Percentiles rank a stretch among this genome's conserved stretches.
Conservation (phyloP, 2,797 vertebrate species). For the Lindbergichthys nudifrons region DNA sequence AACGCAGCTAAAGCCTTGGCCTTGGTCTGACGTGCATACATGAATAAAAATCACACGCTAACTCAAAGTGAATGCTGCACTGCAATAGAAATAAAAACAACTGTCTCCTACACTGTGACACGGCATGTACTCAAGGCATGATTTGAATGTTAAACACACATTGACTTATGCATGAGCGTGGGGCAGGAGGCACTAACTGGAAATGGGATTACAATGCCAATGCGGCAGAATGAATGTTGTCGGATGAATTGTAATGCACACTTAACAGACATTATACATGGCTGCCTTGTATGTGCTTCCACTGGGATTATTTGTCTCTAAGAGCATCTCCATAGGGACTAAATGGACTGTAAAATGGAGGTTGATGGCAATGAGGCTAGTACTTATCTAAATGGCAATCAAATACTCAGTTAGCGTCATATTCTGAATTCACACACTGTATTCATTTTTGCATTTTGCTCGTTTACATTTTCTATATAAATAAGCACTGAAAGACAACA, state of each 20-base stretch:
- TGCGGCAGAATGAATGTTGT: slow-evolving; percentile 58
- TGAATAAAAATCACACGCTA: slow-evolving; percentile 74
- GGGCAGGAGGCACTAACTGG: slow-evolving; percentile 72
- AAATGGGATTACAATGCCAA: slow-evolving; percentile 74
- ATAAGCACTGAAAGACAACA: slow-evolving; percentile 16
- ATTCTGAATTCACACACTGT: slow-evolving; percentile 17
- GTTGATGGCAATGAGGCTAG: slow-evolving; percentile 43
- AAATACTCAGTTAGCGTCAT: slow-evolving; percentile 18
- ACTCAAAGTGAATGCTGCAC: slow-evolving; percentile 62
- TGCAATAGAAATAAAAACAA: slow-evolving; percentile 76
- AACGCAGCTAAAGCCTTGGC: slow-evolving; percentile 63
- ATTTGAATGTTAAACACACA: slow-evolving; percentile 80
- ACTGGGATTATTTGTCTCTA: slow-evolving; percentile 63
- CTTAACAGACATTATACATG: slow-evolving; percentile 65
- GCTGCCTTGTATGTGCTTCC: slow-evolving; percentile 54
- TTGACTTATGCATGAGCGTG: slow-evolving; percentile 75
- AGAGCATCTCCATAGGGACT: slow-evolving; percentile 57
- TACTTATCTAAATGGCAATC: slow-evolving; percentile 64
- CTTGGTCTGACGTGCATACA: slow-evolving; percentile 70
- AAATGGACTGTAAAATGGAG: slow-evolving; percentile 62
- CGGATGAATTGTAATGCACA: slow-evolving; percentile 69
- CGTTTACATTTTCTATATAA: not conserved
- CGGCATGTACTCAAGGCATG: slow-evolving; percentile 59
- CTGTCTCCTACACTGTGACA: slow-evolving; percentile 65
- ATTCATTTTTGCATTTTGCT: not conserved